Base-by-base conservation (phyloP, 2,113 vertebrate species). In the Syngnathoides biaculeatus region DNA sequence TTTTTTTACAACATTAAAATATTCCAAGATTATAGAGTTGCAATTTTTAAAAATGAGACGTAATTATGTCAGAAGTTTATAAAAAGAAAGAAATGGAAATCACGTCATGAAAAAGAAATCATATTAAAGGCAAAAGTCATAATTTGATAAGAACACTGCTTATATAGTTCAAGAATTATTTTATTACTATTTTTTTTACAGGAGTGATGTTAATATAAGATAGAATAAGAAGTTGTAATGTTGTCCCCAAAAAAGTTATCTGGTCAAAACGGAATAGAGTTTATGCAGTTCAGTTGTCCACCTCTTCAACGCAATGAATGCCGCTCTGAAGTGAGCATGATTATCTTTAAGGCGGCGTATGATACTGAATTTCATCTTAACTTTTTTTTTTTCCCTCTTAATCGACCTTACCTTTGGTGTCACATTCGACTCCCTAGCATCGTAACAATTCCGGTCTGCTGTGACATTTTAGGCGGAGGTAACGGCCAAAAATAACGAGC, bases 381-480 rank as follows among this genome's bases (percentile, higher is more conserved):
- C 26, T 30, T 30, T 58, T 35, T 19, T 30, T 30, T 58, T 35
- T 19, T 58, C 22, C 11, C 30, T 20, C 15, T 38, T 30, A 79
- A 80, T 71, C 74, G 80, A 85, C 69, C 75, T 82, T 0, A 82
- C 72, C 82, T 68, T 63, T 67, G 62, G 73, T 71, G 77, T 73
- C 74, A 68, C 61, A 57, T 67, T 56, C 60, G 58, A 55, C 58
- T 52, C 48, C 66, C 55, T 59, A 61, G 64, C 69, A 75, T 43
- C 15, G 19, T 7, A 19, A 69, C 63, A 60, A 65, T 22, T 68
- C 56, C 1, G 48, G 64, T 64, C 62, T 53, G 52, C n/a, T 3
- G 72, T 75, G 83, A 86, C 77, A 86, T 86, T 85, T 84, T 63
- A 80, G 73, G 68, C 56, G 45, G 59, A 77, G 75, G 79, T 81